phyloP scores from a whole-genome alignment of 2,888 invertebrate genomes.

The Diaperis boleti region DNA sequence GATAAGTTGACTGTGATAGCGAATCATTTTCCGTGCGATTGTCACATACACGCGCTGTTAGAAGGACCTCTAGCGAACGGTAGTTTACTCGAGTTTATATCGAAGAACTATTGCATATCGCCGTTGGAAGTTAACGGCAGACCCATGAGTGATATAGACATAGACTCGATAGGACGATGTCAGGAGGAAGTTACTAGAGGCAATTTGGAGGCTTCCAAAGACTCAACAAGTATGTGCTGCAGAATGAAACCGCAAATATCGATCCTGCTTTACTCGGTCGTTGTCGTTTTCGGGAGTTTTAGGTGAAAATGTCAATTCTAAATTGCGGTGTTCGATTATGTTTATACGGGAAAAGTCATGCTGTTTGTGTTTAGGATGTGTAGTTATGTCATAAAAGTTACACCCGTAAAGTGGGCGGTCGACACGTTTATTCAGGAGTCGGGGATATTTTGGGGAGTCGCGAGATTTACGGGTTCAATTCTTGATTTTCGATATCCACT shows the following conservation, averaged over 20 bases:
- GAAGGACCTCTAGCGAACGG: conserved; percentile 81
- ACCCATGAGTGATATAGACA: conserved; percentile 76
- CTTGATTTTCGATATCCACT: conserved; percentile 11
- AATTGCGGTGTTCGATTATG: conserved; percentile 2
- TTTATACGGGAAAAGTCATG: conserved; percentile 8
- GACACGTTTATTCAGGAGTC: conserved; percentile 11
- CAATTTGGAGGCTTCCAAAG: conserved; percentile 71
- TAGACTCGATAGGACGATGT: conserved; percentile 76
- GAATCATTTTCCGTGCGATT: conserved; percentile 91
- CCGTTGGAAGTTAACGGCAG: conserved; percentile 86
- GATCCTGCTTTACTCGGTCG: conserved; percentile 45
- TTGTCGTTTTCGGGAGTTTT: conserved; percentile 46
- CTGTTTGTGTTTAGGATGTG: conserved; percentile 3
- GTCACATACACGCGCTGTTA: conserved; percentile 82
- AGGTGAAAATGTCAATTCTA: conserved; percentile 54
- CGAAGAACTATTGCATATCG: conserved; percentile 87
- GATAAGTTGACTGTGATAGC: conserved; percentile 78
- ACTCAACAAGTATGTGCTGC: conserved; percentile 47
- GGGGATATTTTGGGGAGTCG: neutral
- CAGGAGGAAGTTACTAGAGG: conserved; percentile 77
- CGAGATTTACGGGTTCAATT: conserved; percentile 5
- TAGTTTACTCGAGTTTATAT: conserved; percentile 75
- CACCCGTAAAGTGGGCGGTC: neutral
- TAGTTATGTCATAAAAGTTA: neutral
- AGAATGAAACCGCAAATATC: conserved; percentile 44